Evolutionary conservation across 64 coral and sea anemone species (phyloP).

Genomic region (Actinia equina): DNA sequence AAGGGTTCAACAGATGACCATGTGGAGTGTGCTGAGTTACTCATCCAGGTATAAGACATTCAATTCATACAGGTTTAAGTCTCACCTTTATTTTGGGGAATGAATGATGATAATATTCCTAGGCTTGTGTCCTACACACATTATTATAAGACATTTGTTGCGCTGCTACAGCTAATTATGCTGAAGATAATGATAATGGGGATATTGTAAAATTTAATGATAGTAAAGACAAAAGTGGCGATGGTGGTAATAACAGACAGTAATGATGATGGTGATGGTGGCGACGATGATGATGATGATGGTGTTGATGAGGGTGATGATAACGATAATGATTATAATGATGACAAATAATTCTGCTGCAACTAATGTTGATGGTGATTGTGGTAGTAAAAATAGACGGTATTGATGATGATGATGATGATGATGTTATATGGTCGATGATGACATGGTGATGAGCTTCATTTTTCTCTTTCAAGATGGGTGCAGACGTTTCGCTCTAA

Average conservation of each 20-base stretch:
- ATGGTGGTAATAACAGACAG: neutral
- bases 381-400: neutral
- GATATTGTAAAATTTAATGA: no score
- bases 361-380: neutral
- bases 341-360: no score
- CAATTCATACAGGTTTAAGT: neutral
- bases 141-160: no score
- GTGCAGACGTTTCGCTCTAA: constrained; percentile 80
- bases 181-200: no score
- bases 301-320: neutral
- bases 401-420: neutral
- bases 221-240: no score
- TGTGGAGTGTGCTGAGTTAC: constrained; percentile 89
- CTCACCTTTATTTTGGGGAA: no score
- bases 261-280: neutral
- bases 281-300: neutral
- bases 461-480: constrained; percentile 52
- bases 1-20: constrained; percentile 82
- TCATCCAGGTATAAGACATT: constrained; percentile 70
- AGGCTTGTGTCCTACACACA: no score
- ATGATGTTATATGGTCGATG: neutral
- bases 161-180: no score
- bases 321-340: neutral
- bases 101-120: no score
- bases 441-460: no score